A percentile compares a stretch with the other conserved stretches of the same genome.
Conservation (phyloP, 2,797 vertebrate genomes). For the Podarcis lilfordi region DNA sequence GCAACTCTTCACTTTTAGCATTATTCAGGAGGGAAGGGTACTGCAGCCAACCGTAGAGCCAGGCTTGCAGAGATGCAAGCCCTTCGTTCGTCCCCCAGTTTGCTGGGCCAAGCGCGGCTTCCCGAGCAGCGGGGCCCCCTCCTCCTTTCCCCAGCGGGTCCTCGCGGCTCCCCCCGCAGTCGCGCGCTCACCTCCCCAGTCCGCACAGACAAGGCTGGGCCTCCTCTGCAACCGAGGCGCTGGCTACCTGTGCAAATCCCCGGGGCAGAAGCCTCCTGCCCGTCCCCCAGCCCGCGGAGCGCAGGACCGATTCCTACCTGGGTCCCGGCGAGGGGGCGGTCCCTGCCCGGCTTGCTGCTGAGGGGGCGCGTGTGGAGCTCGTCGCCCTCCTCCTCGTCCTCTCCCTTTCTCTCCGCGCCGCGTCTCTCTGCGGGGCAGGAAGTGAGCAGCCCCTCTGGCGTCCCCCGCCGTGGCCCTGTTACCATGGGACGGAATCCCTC, state of each 20-base stretch:
- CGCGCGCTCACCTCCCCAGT: not conserved
- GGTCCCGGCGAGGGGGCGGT: not conserved
- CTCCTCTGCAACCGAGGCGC: not conserved
- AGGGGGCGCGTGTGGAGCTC: not conserved
- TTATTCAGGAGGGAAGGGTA: not conserved
- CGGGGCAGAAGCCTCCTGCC: not conserved
- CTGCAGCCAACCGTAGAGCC: too few relatives aligned
- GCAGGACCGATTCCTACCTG: not conserved
- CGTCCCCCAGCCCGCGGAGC: not conserved
- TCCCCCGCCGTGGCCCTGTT: slow-evolving; percentile 62
- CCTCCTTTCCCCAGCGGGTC: too few relatives aligned
- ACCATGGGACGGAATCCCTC: slow-evolving; percentile 68
- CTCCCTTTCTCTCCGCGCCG: not conserved
- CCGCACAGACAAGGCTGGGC: not conserved
- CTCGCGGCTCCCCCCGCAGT: not conserved
- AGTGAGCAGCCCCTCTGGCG: slow-evolving; percentile 45
- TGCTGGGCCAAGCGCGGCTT: too few relatives aligned
- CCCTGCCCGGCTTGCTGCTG: not conserved
- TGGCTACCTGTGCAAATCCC: not conserved
- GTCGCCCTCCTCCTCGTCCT: too few relatives aligned
- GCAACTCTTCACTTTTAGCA: not conserved
- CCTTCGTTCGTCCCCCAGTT: too few relatives aligned
- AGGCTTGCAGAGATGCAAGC: too few relatives aligned
- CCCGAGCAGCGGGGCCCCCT: too few relatives aligned
- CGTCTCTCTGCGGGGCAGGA: slow-evolving; percentile 41